A percentile compares a stretch with the other conserved stretches of the same genome.
These are phyloP conservation scores for Chondrilla cf. caribensis DNA, from an alignment of 37 sponge, comb jelly and placozoan genomes.

Conservation along the genomic window DNA sequence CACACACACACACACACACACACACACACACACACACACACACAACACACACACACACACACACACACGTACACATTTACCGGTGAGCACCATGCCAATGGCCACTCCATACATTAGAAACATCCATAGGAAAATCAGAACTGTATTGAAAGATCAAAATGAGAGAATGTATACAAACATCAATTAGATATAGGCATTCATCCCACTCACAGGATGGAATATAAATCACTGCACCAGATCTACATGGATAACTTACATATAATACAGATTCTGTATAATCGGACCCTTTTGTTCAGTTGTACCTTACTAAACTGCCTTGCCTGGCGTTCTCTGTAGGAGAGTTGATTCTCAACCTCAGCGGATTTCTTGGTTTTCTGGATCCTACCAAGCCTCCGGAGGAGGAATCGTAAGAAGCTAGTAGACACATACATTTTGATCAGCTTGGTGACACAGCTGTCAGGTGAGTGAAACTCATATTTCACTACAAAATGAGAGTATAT, in stretches of 20 bases:
- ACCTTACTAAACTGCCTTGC: too few species aligned
- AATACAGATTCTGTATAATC: background rate
- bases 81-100: conserved; percentile 32
- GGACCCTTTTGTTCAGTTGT: background rate
- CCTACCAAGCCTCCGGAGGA: background rate
- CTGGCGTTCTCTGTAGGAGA: too few species aligned
- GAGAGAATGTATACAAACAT: too few species aligned
- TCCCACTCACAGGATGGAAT: too few species aligned
- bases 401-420: background rate
- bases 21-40: conserved; percentile 31
- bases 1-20: conserved; percentile 38
- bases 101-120: conserved; percentile 4
- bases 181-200: too few species aligned
- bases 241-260: conserved; percentile 8
- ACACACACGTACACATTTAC: conserved; percentile 37
- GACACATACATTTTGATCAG: background rate
- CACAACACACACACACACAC: conserved; percentile 26
- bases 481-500: too few species aligned
- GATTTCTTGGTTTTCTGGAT: background rate
- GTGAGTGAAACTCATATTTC: too few species aligned
- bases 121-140: background rate
- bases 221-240: too few species aligned
- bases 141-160: too few species aligned
- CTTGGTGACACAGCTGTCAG: background rate
- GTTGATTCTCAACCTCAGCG: background rate